phyloP scores from a whole-genome alignment of 2,113 vertebrate genomes.

The Hystrix brachyura region DNA sequence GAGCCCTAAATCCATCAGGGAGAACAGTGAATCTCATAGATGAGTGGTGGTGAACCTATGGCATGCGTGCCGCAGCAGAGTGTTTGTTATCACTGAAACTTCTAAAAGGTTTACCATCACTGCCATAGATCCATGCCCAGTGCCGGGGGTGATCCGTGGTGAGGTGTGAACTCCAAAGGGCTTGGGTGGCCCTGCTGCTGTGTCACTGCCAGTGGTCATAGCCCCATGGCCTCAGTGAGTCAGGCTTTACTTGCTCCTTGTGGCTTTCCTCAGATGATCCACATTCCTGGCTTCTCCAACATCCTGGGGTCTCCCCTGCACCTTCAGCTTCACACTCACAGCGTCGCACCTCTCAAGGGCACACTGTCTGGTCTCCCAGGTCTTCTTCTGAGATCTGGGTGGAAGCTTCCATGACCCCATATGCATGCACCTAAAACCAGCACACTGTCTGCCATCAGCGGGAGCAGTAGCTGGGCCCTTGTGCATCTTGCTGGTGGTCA shows the following conservation, averaged over 20 bases:
- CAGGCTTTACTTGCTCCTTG: not conserved
- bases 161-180: not conserved
- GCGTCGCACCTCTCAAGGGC: not conserved
- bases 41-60: not conserved
- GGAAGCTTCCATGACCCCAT: not conserved
- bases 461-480: not conserved
- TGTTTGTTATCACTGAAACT: not conserved
- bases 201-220: not conserved
- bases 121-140: not conserved
- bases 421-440: not conserved
- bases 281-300: not conserved
- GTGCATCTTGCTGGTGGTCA: not conserved
- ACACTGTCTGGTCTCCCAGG: not conserved
- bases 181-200: not conserved
- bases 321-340: not conserved
- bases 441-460: not conserved
- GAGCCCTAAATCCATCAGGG: not conserved
- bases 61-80: not conserved
- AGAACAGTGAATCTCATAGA: not conserved
- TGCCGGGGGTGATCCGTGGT: no score
- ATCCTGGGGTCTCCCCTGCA: not conserved
- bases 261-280: not conserved
- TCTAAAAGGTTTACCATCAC: not conserved
- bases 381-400: not conserved
- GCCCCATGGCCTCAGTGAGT: not conserved